These are phyloP conservation scores for Caenorhabditis plicata DNA, from an alignment of 2,888 invertebrate species.

Conservation along the genomic window DNA sequence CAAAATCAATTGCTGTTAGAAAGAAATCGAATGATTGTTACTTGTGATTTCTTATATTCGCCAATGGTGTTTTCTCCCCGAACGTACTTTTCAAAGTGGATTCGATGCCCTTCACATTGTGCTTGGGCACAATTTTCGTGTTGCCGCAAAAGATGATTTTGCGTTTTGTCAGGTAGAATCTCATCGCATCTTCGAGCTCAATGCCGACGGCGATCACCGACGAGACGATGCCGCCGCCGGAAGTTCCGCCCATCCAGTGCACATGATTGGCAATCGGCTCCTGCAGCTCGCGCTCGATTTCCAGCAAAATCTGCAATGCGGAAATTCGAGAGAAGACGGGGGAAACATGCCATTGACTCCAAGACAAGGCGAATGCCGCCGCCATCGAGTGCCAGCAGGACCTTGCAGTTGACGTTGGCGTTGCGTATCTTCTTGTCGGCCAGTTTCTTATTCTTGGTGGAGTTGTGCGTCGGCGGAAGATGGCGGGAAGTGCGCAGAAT, in stretches of 20 bases:
- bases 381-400: conserved; percentile 38
- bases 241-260: conserved; percentile 44
- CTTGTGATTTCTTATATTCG: conserved; percentile 17
- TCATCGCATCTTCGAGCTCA: conserved; percentile 10
- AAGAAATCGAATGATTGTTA: neutral
- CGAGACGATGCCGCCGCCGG: conserved; percentile 39
- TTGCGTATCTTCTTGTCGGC: conserved; percentile 20
- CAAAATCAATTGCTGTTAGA: conserved; percentile 1
- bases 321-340: neutral
- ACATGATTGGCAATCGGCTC: conserved; percentile 25
- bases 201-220: conserved; percentile 25
- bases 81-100: conserved; percentile 24
- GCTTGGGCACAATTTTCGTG: conserved; percentile 31
- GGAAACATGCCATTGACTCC: conserved; percentile 4
- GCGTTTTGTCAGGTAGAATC: conserved; percentile 25
- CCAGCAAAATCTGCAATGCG: conserved; percentile 21
- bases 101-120: conserved; percentile 30
- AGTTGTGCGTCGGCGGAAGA: conserved; percentile 12
- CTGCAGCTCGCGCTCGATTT: conserved; percentile 23
- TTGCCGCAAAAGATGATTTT: conserved; percentile 34
- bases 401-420: conserved; percentile 22
- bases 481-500: conserved; percentile 7
- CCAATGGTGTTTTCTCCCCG: conserved; percentile 26
- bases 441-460: conserved; percentile 14
- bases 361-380: conserved; percentile 32